phyloP scores from a whole-genome alignment of 2,888 invertebrate genomes.

The Synergus japonicus region DNA sequence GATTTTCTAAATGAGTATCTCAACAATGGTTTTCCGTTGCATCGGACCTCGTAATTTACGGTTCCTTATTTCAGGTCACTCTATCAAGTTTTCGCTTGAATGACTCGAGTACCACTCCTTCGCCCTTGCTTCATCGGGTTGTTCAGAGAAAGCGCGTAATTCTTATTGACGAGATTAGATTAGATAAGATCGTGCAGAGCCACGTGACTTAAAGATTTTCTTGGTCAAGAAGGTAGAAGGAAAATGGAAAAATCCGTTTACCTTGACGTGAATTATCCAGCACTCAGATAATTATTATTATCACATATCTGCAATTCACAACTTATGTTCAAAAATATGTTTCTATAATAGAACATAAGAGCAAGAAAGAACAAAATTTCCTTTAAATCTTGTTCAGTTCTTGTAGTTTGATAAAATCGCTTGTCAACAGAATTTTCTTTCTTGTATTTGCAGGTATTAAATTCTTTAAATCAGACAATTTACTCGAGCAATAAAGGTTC shows the following conservation, averaged over 20 bases:
- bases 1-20: neutral
- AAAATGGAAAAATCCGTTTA: conserved; percentile 12
- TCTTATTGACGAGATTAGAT: conserved; percentile 31
- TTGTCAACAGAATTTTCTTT: neutral
- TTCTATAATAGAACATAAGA: too few species aligned
- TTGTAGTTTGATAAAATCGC: neutral
- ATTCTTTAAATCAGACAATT: neutral
- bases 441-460: neutral
- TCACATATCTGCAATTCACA: neutral
- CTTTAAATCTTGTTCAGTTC: too few species aligned
- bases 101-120: conserved; percentile 31
- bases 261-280: neutral
- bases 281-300: neutral
- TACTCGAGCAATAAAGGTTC: neutral
- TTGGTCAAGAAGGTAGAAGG: neutral
- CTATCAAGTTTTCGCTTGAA: conserved; percentile 30
- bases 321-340: neutral
- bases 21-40: neutral
- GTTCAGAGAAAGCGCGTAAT: conserved; percentile 35
- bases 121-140: conserved; percentile 29
- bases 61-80: conserved; percentile 28
- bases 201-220: conserved; percentile 16
- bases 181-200: conserved; percentile 28
- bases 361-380: too few species aligned
- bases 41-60: neutral